phyloP scores from a whole-genome alignment of 2,113 vertebrate genomes.

The Rutilus rutilus region DNA sequence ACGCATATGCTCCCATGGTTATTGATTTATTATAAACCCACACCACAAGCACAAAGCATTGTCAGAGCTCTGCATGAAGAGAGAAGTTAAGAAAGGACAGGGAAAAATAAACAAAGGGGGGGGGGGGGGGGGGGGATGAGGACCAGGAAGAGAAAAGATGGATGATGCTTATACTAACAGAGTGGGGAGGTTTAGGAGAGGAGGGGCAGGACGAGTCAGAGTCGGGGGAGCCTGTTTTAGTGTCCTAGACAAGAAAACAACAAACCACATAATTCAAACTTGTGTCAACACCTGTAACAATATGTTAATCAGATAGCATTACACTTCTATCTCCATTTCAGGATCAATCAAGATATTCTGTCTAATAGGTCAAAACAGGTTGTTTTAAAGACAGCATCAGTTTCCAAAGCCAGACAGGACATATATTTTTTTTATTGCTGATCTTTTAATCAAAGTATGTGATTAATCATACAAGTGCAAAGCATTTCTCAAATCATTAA shows the following conservation, averaged over 20 bases:
- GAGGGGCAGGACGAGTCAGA: constrained; percentile 84
- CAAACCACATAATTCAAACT: constrained; percentile 37
- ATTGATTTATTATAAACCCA: constrained; percentile 1
- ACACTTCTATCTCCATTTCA: background rate
- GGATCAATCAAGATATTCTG: background rate
- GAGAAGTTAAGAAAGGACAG: background rate
- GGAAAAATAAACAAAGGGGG: background rate
- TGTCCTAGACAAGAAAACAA: constrained; percentile 76
- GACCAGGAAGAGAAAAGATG: background rate
- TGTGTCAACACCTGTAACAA: constrained; percentile 8
- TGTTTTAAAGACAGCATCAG: too few species aligned
- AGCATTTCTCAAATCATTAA: background rate
- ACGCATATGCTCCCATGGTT: background rate
- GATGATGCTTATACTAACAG: constrained; percentile 84
- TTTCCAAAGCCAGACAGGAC: background rate
- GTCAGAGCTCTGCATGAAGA: background rate
- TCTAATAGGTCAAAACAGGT: too few species aligned
- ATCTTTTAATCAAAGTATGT: constrained; percentile 1
- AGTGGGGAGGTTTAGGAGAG: constrained; percentile 87
- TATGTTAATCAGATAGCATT: background rate
- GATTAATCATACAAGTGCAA: background rate
- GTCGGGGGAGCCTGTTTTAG: constrained; percentile 82
- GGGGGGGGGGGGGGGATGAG: too few species aligned
- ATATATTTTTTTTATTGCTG: background rate
- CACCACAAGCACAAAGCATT: background rate